phyloP scores from a whole-genome alignment of 2,888 invertebrate species.

The Lasioglossum marginatum region DNA sequence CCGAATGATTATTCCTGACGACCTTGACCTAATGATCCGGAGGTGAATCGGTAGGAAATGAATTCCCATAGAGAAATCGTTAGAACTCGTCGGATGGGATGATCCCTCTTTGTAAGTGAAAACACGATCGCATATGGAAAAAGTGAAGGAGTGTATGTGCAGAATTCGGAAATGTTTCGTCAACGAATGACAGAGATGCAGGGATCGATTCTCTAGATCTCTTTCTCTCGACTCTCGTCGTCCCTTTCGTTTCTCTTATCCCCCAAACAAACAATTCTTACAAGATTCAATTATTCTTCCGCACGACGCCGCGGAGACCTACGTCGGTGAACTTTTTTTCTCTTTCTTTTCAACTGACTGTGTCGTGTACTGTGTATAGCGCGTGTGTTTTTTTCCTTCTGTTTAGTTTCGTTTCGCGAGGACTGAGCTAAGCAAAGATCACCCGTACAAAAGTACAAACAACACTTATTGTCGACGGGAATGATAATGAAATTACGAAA shows the following conservation, averaged over 20 bases:
- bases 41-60: neutral
- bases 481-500: conserved; percentile 63
- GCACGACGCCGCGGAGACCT: conserved; percentile 60
- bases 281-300: conserved; percentile 11
- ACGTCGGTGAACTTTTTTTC: conserved; percentile 41
- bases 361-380: neutral
- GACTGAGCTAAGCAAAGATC: conserved; percentile 72
- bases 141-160: conserved; percentile 69
- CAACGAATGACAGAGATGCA: conserved; percentile 60
- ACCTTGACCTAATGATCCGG: neutral
- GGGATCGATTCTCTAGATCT: conserved; percentile 49
- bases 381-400: conserved; percentile 5
- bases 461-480: conserved; percentile 80
- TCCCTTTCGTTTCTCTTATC: conserved; percentile 7
- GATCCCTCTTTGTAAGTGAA: conserved; percentile 70
- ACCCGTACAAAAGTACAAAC: conserved; percentile 79
- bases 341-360: neutral
- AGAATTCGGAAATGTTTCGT: conserved; percentile 72
- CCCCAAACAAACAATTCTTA: neutral
- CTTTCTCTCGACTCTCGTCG: conserved; percentile 29
- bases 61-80: neutral
- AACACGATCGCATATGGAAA: conserved; percentile 70
- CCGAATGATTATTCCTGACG: neutral
- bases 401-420: conserved; percentile 8
- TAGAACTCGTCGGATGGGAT: conserved; percentile 60